Base-by-base conservation (phyloP, 2,113 vertebrate species). In the Alethe diademata region DNA sequence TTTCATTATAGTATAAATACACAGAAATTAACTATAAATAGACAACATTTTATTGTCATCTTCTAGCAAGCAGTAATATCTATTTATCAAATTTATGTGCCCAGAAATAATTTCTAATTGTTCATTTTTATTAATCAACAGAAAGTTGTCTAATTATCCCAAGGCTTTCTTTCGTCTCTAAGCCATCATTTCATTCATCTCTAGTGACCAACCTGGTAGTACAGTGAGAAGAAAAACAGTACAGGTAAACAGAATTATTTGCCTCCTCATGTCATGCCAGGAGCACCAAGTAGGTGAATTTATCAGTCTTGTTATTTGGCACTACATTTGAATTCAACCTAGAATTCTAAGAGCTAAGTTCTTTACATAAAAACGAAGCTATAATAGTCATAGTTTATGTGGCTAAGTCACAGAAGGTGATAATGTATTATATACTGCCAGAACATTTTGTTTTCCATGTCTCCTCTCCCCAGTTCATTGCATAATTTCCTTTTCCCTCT, bases 371-470 rank as follows among this genome's bases (percentile, higher is more conserved):
- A 85, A 65, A 47, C 53, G 53, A 83, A 69, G 33, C 62, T 69
- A 24, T 36, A 66, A 36, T 71, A 43, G 28, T 57, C 19, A 42
- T 42, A 54, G 26, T 72, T 83, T 83, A 51, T 67, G 42, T 87
- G 53, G 40, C 25, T 64, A 84, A 73, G 53, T 80, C 45, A 73
- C 42, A 65, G 83, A 58, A 48, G 48, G 33, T 80, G 38, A 58
- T 85, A 58, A 66, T 83, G 28, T n/a, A 28, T 73, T 73, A 65
- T 50, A 25, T 22, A 26, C 23, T 71, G 42, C 42, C 67, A 64
- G 87, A 92, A 86, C 71, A 88, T 86, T 92, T 66, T 91, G 53
- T 79, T 89, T 93, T 80, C 35, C 38, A 19, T 47, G 29, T 93
- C 24, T 87, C 8, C 48, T 89, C 28, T 73, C 10, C 88, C 62